These are phyloP conservation scores for Dryocosmus kuriphilus DNA, from an alignment of 2,888 invertebrate genomes.

Conservation along the genomic window DNA sequence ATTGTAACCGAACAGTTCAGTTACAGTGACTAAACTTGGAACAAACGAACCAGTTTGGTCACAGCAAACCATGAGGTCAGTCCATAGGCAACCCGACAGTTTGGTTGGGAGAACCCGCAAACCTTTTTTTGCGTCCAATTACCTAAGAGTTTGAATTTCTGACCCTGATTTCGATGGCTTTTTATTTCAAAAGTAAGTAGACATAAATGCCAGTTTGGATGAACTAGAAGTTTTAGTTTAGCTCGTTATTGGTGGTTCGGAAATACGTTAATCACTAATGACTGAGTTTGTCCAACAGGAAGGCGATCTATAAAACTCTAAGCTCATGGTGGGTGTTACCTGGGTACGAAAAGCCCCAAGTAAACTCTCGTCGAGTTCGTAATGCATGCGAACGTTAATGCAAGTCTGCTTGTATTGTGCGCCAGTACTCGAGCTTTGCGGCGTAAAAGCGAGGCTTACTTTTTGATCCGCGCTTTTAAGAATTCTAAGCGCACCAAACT, in stretches of 20 bases:
- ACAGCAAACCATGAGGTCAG: too few relatives aligned
- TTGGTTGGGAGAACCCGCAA: too few relatives aligned
- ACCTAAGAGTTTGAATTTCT: neutral
- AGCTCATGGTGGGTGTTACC: conserved; percentile 16
- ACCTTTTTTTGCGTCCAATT: too few relatives aligned
- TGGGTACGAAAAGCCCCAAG: conserved; percentile 22
- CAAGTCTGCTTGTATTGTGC: conserved; percentile 21
- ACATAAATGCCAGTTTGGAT: neutral
- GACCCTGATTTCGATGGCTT: neutral
- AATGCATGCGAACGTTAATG: conserved; percentile 37
- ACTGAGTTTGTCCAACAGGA: neutral
- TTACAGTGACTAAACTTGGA: too few relatives aligned
- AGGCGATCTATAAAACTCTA: neutral
- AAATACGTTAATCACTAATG: conserved; percentile 29
- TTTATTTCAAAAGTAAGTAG: neutral
- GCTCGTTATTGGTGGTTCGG: neutral
- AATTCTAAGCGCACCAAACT: conserved; percentile 22
- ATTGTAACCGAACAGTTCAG: too few relatives aligned
- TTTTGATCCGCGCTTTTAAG: conserved; percentile 37
- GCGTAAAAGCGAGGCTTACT: conserved; percentile 34
- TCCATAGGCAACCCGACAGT: too few relatives aligned
- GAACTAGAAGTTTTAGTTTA: neutral
- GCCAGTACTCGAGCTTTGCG: conserved; percentile 21
- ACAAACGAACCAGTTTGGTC: too few relatives aligned
- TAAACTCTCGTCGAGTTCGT: conserved; percentile 27